A percentile compares a stretch with the other conserved stretches of the same genome.
These are phyloP conservation scores for Brienomyrus brachyistius DNA, from an alignment of 2,113 vertebrate species.

Conservation along the genomic window DNA sequence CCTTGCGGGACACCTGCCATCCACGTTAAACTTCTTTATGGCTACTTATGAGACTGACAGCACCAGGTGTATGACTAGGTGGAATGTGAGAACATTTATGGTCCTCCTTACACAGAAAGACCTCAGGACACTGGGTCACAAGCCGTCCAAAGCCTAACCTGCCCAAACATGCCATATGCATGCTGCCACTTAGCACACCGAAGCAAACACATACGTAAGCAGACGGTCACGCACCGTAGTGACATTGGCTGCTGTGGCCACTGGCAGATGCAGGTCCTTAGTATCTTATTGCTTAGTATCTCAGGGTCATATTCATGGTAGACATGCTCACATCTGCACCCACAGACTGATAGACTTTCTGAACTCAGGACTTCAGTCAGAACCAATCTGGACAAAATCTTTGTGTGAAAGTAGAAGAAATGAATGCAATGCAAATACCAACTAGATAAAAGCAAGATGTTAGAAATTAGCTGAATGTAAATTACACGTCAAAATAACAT, in stretches of 20 bases:
- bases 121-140: not conserved
- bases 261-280: not conserved
- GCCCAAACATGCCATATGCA: not conserved
- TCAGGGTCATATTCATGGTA: not conserved
- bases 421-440: not conserved
- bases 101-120: not conserved
- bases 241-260: not conserved
- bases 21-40: conserved; percentile 17
- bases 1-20: conserved; percentile 22
- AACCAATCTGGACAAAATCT: not conserved
- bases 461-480: not conserved
- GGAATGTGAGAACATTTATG: not conserved
- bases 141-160: not conserved
- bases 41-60: conserved; percentile 25
- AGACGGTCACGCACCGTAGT: not conserved
- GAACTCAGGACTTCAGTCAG: not conserved
- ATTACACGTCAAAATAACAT: not conserved
- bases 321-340: not conserved
- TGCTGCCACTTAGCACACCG: not conserved
- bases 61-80: conserved; percentile 27
- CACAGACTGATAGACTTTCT: not conserved
- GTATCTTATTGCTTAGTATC: not conserved
- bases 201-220: not conserved
- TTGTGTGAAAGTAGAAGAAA: not conserved
- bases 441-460: not conserved